These are phyloP conservation scores for Alentia gelatinosa DNA, from an alignment of 2,888 invertebrate genomes.

Conservation along the genomic window DNA sequence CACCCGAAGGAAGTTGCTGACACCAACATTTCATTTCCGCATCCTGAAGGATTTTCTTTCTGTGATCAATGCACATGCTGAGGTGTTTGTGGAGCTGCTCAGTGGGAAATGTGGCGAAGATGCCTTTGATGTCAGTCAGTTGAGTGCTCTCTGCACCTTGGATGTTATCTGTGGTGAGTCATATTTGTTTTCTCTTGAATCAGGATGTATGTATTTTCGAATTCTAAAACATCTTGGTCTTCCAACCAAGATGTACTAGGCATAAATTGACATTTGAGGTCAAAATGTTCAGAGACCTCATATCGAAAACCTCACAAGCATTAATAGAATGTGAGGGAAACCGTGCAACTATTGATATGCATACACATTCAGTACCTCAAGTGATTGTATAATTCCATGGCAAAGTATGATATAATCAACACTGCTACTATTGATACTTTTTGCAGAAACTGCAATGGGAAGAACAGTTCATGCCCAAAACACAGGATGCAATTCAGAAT, in stretches of 20 bases:
- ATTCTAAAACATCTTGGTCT: too few relatives aligned
- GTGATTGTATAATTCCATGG: neutral
- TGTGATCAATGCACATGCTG: constrained; percentile 86
- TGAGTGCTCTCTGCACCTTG: constrained; percentile 77
- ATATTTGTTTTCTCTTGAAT: neutral
- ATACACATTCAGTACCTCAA: too few relatives aligned
- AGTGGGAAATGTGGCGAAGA: constrained; percentile 69
- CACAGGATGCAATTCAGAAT: constrained; percentile 85
- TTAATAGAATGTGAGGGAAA: neutral
- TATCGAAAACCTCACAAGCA: neutral
- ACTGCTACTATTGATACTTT: neutral
- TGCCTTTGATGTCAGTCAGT: constrained; percentile 83
- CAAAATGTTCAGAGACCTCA: too few relatives aligned
- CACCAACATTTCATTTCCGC: constrained; percentile 90
- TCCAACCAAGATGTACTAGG: too few relatives aligned
- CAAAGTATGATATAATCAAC: neutral
- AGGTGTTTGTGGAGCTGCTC: constrained; percentile 84
- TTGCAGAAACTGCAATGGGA: constrained; percentile 92
- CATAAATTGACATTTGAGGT: neutral
- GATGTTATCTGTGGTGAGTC: constrained; percentile 86
- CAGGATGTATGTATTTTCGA: too few relatives aligned
- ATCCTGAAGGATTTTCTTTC: constrained; percentile 88
- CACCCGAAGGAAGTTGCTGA: constrained; percentile 86
- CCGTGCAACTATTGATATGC: too few relatives aligned
- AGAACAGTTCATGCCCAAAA: constrained; percentile 87